These are phyloP conservation scores for Microtus californicus DNA, from an alignment of 2,797 vertebrate genomes.

Conservation along the genomic window DNA sequence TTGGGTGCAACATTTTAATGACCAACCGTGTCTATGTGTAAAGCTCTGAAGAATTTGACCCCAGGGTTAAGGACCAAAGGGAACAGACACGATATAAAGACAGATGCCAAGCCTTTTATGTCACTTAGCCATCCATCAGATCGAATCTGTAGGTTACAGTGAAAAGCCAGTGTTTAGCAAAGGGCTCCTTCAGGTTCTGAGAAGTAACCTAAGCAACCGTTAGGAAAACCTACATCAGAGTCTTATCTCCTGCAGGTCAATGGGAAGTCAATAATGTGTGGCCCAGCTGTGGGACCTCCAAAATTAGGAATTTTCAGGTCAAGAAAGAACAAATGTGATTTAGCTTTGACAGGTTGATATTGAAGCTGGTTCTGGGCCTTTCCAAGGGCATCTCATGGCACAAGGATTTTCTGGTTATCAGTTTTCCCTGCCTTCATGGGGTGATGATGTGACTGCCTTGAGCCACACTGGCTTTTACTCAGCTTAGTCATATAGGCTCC, in stretches of 20 bases:
- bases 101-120: neutral
- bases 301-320: constrained; percentile 2
- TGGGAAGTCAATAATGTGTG: neutral
- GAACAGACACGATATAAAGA: neutral
- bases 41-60: neutral
- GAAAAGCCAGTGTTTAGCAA: neutral
- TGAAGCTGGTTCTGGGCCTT: neutral
- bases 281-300: neutral
- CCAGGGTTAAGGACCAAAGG: neutral
- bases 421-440: neutral
- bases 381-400: neutral
- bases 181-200: neutral
- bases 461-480: neutral
- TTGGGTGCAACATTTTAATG: neutral
- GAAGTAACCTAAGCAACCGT: neutral
- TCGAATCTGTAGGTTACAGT: neutral
- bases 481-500: neutral
- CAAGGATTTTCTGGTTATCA: neutral
- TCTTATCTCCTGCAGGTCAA: neutral
- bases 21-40: neutral
- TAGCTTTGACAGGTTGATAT: neutral
- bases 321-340: neutral
- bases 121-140: neutral
- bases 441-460: neutral
- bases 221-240: neutral